Evolutionary conservation across 2,797 vertebrate species (phyloP).

Genomic region (Sternarchorhynchus goeldii): DNA sequence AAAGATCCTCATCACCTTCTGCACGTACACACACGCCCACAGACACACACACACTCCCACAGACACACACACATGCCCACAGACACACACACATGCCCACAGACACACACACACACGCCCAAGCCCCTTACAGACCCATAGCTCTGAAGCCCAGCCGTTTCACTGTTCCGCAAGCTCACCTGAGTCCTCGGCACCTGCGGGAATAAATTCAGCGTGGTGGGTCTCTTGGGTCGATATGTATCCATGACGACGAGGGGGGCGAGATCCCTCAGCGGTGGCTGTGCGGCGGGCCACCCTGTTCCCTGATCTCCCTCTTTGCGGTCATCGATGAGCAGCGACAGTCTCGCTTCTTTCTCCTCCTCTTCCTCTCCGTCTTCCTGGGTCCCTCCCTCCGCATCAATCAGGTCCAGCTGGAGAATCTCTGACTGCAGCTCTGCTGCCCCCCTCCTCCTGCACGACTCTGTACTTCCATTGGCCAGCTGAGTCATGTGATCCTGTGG

Average conservation of each 20-base stretch:
- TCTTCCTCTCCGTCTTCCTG: constrained; percentile 65
- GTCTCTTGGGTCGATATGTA: constrained; percentile 92
- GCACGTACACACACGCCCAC: not conserved
- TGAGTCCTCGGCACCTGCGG: constrained; percentile 94
- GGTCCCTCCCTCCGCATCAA: constrained; percentile 80
- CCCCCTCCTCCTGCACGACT: constrained; percentile 69
- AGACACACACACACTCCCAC: not conserved
- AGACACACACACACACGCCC: constrained; percentile 3
- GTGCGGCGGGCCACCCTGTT: constrained; percentile 59
- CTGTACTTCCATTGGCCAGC: constrained; percentile 69
- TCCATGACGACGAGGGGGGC: constrained; percentile 80
- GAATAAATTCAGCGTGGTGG: constrained; percentile 95
- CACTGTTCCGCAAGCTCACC: constrained; percentile 71
- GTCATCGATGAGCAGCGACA: constrained; percentile 60
- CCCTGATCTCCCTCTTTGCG: constrained; percentile 53
- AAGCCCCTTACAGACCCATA: constrained; percentile 19
- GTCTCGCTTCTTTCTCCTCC: constrained; percentile 70
- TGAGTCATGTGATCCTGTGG: constrained; percentile 80
- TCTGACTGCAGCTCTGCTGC: constrained; percentile 80
- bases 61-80: not conserved
- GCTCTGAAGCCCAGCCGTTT: not conserved
- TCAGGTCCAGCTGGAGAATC: constrained; percentile 89
- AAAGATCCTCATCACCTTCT: not conserved
- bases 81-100: constrained; percentile 3
- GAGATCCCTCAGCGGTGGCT: constrained; percentile 56